phyloP scores from a whole-genome alignment of 1,140 invertebrate species.

The Physella acuta region DNA sequence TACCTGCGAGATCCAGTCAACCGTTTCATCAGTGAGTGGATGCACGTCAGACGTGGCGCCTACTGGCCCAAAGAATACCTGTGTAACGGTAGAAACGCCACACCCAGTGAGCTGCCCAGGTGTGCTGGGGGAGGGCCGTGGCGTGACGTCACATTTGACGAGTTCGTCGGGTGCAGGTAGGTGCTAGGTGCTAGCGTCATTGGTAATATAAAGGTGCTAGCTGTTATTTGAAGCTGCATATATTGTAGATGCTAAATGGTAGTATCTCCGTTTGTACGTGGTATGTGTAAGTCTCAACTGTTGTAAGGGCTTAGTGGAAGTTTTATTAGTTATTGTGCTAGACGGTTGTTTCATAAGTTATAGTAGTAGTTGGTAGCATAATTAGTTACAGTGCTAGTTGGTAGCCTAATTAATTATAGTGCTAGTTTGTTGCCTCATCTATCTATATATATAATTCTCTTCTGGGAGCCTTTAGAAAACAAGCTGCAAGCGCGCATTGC shows the following conservation, averaged over 20 bases:
- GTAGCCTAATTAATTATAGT: too few relatives aligned
- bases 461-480: too few relatives aligned
- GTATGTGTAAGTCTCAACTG: neutral
- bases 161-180: conserved; percentile 18
- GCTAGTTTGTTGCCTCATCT: too few relatives aligned
- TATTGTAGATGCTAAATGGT: neutral
- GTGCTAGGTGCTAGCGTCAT: neutral
- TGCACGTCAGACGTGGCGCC: conserved; percentile 93
- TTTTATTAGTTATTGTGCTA: neutral
- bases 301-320: neutral
- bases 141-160: conserved; percentile 35
- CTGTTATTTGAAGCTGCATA: neutral
- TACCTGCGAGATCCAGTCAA: conserved; percentile 86
- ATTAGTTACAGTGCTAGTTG: too few relatives aligned
- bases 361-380: too few relatives aligned
- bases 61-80: conserved; percentile 76
- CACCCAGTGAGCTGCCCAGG: conserved; percentile 65
- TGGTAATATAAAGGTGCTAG: neutral
- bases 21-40: conserved; percentile 90
- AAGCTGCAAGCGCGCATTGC: too few relatives aligned
- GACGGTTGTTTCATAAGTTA: neutral
- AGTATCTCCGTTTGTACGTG: neutral
- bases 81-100: conserved; percentile 73
- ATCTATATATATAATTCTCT: too few relatives aligned
- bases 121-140: conserved; percentile 64